phyloP scores from a whole-genome alignment of 2,113 vertebrate species.

The Ciconia maguari region DNA sequence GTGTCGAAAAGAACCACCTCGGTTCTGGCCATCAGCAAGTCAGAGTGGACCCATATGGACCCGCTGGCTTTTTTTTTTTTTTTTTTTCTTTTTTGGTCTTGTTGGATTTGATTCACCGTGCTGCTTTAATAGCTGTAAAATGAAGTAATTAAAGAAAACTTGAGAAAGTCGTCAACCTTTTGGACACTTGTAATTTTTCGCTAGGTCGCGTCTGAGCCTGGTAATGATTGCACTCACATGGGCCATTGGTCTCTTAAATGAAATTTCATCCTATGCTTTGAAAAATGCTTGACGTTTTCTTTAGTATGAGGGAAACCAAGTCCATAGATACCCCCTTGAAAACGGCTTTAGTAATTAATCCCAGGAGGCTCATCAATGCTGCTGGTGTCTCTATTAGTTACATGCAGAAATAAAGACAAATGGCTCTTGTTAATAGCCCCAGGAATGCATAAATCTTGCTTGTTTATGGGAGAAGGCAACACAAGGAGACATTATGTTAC shows the following conservation, averaged over 20 bases:
- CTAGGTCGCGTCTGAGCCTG: not conserved
- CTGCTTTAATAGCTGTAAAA: not conserved
- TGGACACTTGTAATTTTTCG: slow-evolving; percentile 38
- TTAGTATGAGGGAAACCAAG: not conserved
- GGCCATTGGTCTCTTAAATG: slow-evolving; percentile 60
- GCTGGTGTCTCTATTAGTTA: slow-evolving; percentile 53
- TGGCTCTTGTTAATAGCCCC: slow-evolving; percentile 41
- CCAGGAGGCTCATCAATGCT: slow-evolving; percentile 7
- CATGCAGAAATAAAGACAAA: slow-evolving; percentile 67
- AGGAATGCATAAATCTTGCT: slow-evolving; percentile 56
- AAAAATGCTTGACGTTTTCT: slow-evolving; percentile 34
- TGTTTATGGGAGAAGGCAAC: slow-evolving; percentile 57
- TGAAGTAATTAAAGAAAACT: slow-evolving; percentile 27
- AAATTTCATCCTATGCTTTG: slow-evolving; percentile 44
- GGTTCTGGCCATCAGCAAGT: not conserved
- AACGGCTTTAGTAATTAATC: slow-evolving; percentile 67
- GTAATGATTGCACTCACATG: not conserved
- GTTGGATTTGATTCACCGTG: not conserved
- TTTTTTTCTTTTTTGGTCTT: not conserved
- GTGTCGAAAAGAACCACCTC: not conserved
- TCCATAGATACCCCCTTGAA: not conserved
- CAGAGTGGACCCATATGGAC: not conserved
- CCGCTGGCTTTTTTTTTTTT: not conserved
- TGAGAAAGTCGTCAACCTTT: slow-evolving; percentile 7
- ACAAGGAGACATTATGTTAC: not conserved